Evolutionary conservation across 1,140 invertebrate genomes (phyloP), one percentile per base, ranked within the genome.

Genomic region (Zophobas morio): DNA sequence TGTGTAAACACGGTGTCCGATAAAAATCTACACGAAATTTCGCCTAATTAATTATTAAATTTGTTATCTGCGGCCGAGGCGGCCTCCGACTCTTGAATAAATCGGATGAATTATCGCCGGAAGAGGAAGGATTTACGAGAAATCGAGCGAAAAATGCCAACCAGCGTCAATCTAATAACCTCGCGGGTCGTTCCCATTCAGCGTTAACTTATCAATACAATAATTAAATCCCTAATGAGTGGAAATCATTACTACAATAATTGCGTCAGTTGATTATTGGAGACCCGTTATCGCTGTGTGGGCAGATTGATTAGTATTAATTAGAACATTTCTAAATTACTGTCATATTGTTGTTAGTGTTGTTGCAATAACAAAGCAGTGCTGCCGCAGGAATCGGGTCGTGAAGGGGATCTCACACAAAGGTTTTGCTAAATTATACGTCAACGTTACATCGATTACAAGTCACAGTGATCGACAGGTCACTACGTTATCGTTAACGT

Each of bases 171-270:
- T 51, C 49, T 20, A 37, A 60, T 72, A 54, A 72, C 70, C 70
- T 74, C 54, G 39, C 36, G 36, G 71, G 34, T 74, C 51, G 40
- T 40, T 54, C 51, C 37, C 51, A 57, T 57, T 56, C 72, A 74
- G 56, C 56, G 53, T 74, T 46, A 74, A 74, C 49, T 74, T 74
- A 74, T 74, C 53, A 57, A 74, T 56, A 40, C 53, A 57, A 74
- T 74, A 74, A 74, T 74, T 74, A 74, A 74, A 46, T 57, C 72
- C 56, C 72, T 74, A 74, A 74, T 74, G 72, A 74, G 53, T 57
- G 42, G 72, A 74, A 60, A 74, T 66, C 60, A 74, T 74, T 57
- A 73, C 54, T 56, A 54, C 53, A 74, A 74, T 57, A 74, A 74
- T 74, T 74, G 72, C 72, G 72, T 74, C 72, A 74, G 54, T 74